Evolutionary conservation across 1,140 invertebrate genomes (phyloP).

Genomic region (Sminthurinus signatus): DNA sequence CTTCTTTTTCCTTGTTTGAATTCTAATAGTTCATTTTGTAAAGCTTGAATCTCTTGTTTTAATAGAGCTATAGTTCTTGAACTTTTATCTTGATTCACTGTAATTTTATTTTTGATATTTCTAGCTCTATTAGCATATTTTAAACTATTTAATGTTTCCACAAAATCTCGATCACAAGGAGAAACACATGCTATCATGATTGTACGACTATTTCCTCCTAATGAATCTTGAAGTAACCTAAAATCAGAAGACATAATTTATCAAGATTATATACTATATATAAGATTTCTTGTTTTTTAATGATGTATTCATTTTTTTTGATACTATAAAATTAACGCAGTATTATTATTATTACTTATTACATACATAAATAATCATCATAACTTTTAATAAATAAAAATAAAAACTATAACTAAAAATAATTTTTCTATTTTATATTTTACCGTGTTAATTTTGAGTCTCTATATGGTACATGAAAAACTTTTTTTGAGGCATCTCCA

Average conservation of each 20-base stretch:
- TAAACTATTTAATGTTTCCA: conserved; percentile 96
- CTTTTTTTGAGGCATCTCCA: conserved; percentile 83
- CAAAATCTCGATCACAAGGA: conserved; percentile 95
- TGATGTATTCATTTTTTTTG: too few relatives aligned
- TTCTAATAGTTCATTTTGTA: conserved; percentile 86
- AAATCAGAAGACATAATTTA: too few relatives aligned
- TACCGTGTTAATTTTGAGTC: conserved; percentile 95
- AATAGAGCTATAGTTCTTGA: conserved; percentile 84
- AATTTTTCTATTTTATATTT: too few relatives aligned
- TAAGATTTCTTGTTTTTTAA: too few relatives aligned
- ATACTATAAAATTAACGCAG: too few relatives aligned
- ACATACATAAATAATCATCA: too few relatives aligned
- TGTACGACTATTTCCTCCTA: conserved; percentile 79
- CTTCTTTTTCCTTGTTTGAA: conserved; percentile 86
- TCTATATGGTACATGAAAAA: conserved; percentile 89
- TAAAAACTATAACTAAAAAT: too few relatives aligned
- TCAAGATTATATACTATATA: too few relatives aligned
- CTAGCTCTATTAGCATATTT: conserved; percentile 96
- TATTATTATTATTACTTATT: too few relatives aligned
- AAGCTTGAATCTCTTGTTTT: conserved; percentile 74
- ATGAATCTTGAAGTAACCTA: conserved; percentile 89
- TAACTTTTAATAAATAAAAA: too few relatives aligned
- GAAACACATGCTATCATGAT: conserved; percentile 98
- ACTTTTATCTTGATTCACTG: conserved; percentile 90
- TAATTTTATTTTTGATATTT: conserved; percentile 96